Base-by-base conservation (phyloP, 23 tunicate species). In the Ciona savignyi region DNA sequence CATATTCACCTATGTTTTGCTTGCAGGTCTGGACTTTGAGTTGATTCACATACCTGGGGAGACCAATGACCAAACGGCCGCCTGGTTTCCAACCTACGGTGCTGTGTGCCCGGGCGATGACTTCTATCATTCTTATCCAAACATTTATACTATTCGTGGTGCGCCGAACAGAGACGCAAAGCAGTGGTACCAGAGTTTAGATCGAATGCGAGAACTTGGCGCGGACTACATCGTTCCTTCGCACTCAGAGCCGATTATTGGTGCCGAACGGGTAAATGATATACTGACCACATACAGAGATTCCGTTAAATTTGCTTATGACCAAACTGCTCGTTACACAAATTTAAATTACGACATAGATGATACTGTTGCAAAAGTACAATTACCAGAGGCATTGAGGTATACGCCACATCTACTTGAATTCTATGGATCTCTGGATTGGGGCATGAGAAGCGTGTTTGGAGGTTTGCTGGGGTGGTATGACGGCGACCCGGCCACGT, bases 21-120 rank as follows among this genome's bases (percentile, higher is more conserved):
- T 42, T 42, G 56, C 66, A 78, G 83, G 83, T 29, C 23, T 78
- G 11, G 42, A 42, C 0, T 51, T 78, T 1, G 83, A 78, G 25
- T 62, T 78, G 25, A 70, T 70, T 25, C 81, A 82, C 33, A 77
- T 82, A 3, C 87, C 87, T 29, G 89, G 89, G 25, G 89, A 83
- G 60, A 83, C 89, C 2, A 33, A 79, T 25, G 89, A 83, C 51
- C 71, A 78, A 26, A 78, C 62, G 25, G 34, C 83, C 20, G 68
- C 79, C 21, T 78, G 77, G 83, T 23, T 83, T 20, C 84, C 89
- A 20, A 65, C 79, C 27, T 20, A 25, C 1, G 33, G 60, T 24
- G 61, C 60, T 6, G 68, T 78, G 19, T 25, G 66, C 0, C 77
- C 84, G 19, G 85, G 77, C 0, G 89, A 83, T 42, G 81, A 83